A percentile compares a stretch with the other conserved stretches of the same genome.
Evolutionary conservation across 2,797 vertebrate genomes (phyloP).

Genomic region (Lacerta bilineata): DNA sequence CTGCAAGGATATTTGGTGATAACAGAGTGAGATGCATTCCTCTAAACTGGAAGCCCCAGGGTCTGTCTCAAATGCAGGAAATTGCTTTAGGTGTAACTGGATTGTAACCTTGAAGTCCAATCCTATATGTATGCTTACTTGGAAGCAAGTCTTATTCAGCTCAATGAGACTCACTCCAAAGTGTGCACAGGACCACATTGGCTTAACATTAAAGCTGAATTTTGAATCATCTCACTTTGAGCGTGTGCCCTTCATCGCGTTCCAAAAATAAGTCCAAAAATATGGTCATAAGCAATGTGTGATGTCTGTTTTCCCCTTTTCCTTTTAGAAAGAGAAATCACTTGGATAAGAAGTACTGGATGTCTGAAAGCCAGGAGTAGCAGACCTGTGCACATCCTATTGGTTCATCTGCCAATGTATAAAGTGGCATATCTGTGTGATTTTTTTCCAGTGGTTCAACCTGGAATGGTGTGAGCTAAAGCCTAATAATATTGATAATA

Average conservation of each 20-base stretch:
- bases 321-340: constrained; percentile 28
- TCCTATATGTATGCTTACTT: constrained; percentile 6
- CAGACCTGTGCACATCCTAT: constrained; percentile 21
- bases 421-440: constrained; percentile 33
- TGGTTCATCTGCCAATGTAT: constrained; percentile 40
- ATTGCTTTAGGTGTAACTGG: background rate
- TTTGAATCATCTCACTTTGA: background rate
- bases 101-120: background rate
- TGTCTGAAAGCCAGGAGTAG: background rate
- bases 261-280: constrained; percentile 5
- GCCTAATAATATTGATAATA: background rate
- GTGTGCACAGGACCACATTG: background rate
- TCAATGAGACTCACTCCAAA: background rate
- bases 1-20: background rate
- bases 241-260: constrained; percentile 4
- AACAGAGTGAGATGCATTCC: background rate
- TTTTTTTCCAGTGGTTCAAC: constrained; percentile 10
- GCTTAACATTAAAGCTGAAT: constrained; percentile 10
- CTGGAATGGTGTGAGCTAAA: constrained; percentile 18
- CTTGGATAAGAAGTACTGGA: fast-evolving
- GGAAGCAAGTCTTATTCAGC: background rate
- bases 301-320: background rate
- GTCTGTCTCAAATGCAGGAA: background rate
- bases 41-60: background rate
- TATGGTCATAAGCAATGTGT: fast-evolving